Evolutionary conservation across 23 tunicate genomes (phyloP), one percentile per base, ranked within the genome.

Genomic region (Phallusia fumigata): DNA sequence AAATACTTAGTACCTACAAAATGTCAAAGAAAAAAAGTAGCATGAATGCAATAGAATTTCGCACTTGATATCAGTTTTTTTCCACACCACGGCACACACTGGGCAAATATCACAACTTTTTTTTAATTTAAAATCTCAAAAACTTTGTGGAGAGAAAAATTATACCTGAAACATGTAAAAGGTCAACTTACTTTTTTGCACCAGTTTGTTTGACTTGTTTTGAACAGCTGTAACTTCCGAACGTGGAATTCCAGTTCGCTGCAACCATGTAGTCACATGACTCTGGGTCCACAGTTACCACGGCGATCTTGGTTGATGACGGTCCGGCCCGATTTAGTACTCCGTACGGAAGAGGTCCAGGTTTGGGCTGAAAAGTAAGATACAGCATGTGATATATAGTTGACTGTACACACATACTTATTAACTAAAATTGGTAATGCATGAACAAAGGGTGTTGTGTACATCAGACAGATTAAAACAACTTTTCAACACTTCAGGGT

Each of bases 221-320:
- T 16, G 98, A 85, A 73, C 98, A 94, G 0, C 85, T 85, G 65
- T 88, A 88, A 78, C 74, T 87, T 53, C 97, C 97, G 11, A 76
- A 65, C 13, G 65, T 78, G 33, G 65, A 21, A 65, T 88, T 65
- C 93, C 98, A 88, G 21, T 76, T 64, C 0, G 79, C 36, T 22
- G 87, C 84, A 32, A 94, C 75, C 34, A 81, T 83, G 32, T 65
- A 33, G 35, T 94, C 98, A 89, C 98, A 94, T 12, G 73, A 65
- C 33, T 82, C 77, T 0, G 98, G 98, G 64, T 94, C 98, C n/a
- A 94, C 87, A 30, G 98, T 94, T 52, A 94, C 79, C 34, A 87
- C 80, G 74, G 86, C 98, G 30, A 94, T 65, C 74, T 94, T 94
- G 79, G 44, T 89, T 22, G 84, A 40, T 22, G 98, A 89, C 26